Evolutionary conservation across 2,888 invertebrate genomes (phyloP).

Genomic region (Mechanitis messenoides): DNA sequence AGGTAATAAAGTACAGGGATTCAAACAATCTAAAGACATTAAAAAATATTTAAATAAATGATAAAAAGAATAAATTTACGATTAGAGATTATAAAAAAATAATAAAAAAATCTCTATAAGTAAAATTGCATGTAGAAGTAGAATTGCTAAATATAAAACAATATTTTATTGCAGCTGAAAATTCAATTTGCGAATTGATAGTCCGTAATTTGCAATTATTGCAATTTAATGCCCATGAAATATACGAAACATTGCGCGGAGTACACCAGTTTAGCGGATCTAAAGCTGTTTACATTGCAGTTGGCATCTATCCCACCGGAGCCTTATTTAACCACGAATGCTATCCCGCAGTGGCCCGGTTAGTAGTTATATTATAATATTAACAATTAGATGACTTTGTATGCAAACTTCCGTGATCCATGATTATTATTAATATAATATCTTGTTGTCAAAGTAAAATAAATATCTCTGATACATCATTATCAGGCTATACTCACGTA

Average conservation of each 20-base stretch:
- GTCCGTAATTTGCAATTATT: slow-evolving; percentile 83
- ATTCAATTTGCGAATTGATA: slow-evolving; percentile 77
- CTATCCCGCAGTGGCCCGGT: slow-evolving; percentile 86
- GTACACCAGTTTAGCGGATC: slow-evolving; percentile 71
- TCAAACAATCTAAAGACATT: too few species aligned
- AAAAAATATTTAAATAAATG: too few species aligned
- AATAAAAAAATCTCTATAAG: not conserved
- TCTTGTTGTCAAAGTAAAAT: too few species aligned
- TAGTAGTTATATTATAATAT: slow-evolving; percentile 23
- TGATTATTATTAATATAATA: too few species aligned
- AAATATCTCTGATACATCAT: too few species aligned
- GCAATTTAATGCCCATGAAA: slow-evolving; percentile 92
- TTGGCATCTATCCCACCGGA: slow-evolving; percentile 85
- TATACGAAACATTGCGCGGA: slow-evolving; percentile 80
- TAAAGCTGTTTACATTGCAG: slow-evolving; percentile 78
- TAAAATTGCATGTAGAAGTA: not conserved
- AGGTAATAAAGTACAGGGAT: slow-evolving; percentile 37
- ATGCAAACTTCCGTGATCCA: too few species aligned
- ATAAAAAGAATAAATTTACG: too few species aligned
- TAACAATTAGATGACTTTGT: too few species aligned
- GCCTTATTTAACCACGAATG: slow-evolving; percentile 91
- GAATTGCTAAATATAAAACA: slow-evolving; percentile 5
- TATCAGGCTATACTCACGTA: too few species aligned
- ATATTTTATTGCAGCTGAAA: slow-evolving; percentile 44
- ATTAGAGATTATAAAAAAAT: too few species aligned